Evolutionary conservation across 2,888 invertebrate species (phyloP).

Genomic region (Eustalomyia histrio): DNA sequence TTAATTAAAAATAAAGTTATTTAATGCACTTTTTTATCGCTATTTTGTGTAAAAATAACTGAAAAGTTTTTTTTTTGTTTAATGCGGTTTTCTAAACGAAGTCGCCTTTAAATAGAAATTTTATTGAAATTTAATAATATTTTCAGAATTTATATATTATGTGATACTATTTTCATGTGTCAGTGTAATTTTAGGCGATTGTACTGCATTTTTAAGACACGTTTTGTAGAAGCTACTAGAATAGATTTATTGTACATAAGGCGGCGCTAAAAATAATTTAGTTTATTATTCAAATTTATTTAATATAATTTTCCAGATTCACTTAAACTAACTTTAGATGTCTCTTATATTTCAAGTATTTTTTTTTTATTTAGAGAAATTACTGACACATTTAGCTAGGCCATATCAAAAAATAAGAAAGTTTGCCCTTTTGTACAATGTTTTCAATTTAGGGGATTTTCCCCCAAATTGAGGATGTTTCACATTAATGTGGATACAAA

Average conservation of each 20-base stretch:
- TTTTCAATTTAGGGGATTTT: too few species aligned
- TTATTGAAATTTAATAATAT: conserved; percentile 29
- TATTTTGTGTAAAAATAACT: conserved; percentile 34
- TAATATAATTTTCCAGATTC: too few species aligned
- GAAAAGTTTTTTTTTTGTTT: conserved; percentile 19
- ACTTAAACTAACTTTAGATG: too few species aligned
- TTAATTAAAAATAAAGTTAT: conserved; percentile 60
- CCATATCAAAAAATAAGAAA: too few species aligned
- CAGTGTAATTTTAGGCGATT: conserved; percentile 26
- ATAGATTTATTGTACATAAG: not conserved
- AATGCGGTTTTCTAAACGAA: conserved; percentile 41
- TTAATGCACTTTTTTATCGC: conserved; percentile 48
- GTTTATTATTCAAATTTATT: too few species aligned
- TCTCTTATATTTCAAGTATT: too few species aligned
- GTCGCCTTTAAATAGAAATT: conserved; percentile 34
- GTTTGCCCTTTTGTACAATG: too few species aligned
- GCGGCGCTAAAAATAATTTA: too few species aligned
- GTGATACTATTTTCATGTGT: conserved; percentile 29
- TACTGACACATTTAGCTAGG: too few species aligned
- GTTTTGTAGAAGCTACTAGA: conserved; percentile 11
- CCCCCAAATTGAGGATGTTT: too few species aligned
- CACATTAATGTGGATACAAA: too few species aligned
- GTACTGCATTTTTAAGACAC: conserved; percentile 10
- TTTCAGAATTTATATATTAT: conserved; percentile 34
- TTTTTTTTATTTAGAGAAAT: too few species aligned